phyloP scores from a whole-genome alignment of 1,140 invertebrate species.

The Bombus impatiens region DNA sequence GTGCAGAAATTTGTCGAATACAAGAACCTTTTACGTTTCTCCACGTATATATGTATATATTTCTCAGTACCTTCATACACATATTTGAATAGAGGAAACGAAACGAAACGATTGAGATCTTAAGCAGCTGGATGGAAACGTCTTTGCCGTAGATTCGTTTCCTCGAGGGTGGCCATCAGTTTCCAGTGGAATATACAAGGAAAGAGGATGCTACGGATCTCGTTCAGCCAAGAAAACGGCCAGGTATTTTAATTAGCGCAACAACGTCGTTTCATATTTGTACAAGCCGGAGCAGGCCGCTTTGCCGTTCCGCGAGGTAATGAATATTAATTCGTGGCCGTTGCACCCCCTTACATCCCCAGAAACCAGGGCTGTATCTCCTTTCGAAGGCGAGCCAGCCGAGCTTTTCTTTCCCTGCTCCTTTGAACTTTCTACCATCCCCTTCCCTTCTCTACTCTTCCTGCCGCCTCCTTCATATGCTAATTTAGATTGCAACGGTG shows the following conservation, averaged over 20 bases:
- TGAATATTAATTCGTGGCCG: conserved; percentile 76
- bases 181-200: not conserved
- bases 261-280: conserved; percentile 77
- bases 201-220: conserved; percentile 17
- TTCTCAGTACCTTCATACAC: too few species aligned
- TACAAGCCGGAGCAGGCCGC: conserved; percentile 47
- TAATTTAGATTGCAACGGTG: conserved; percentile 52
- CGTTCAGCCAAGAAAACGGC: conserved; percentile 61
- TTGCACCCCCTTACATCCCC: conserved; percentile 24
- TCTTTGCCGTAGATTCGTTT: not conserved
- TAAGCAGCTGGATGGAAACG: not conserved
- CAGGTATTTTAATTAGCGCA: conserved; percentile 79
- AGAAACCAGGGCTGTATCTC: conserved; percentile 23
- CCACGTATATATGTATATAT: too few species aligned
- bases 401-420: conserved; percentile 54
- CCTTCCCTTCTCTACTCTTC: not conserved
- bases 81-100: too few species aligned
- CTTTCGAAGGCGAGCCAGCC: conserved; percentile 21
- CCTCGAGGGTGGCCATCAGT: not conserved
- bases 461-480: conserved; percentile 5
- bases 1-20: too few species aligned
- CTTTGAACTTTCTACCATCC: conserved; percentile 21
- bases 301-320: conserved; percentile 67
- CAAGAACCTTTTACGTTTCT: too few species aligned
- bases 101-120: not conserved